Conservation (phyloP, 2,113 vertebrate genomes). For the Lontra canadensis region DNA sequence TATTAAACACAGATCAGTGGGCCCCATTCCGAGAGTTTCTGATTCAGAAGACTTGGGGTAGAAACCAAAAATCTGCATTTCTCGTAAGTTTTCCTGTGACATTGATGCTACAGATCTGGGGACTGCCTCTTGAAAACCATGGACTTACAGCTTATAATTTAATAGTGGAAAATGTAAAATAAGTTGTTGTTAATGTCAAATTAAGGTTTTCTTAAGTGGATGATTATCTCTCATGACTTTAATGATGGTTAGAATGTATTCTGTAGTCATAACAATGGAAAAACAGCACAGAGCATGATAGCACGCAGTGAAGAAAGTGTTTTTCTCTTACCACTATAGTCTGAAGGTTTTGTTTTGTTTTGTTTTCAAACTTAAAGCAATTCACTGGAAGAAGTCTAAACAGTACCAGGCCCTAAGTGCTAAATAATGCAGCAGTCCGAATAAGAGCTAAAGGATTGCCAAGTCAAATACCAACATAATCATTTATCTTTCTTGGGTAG, state of each 20-base stretch:
- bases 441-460: neutral
- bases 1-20: neutral
- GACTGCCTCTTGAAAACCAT: neutral
- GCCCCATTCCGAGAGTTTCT: neutral
- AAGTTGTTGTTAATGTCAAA: neutral
- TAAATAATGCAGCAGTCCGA: neutral
- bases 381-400: neutral
- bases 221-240: constrained; percentile 19
- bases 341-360: neutral
- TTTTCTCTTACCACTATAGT: neutral
- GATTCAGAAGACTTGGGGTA: neutral
- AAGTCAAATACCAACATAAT: neutral
- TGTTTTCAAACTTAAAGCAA: neutral
- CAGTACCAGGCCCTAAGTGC: neutral
- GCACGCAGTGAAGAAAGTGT: neutral
- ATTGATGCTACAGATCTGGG: neutral
- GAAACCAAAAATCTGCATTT: neutral
- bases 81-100: neutral
- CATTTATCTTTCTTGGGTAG: constrained; percentile 44
- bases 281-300: neutral
- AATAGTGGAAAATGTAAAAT: neutral
- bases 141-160: neutral
- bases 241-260: neutral
- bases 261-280: neutral
- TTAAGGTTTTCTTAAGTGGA: neutral